Percentiles rank a stretch among this genome's conserved stretches.
Evolutionary conservation across 1,140 invertebrate species (phyloP).

Genomic region (Eupristina koningsbergeri): DNA sequence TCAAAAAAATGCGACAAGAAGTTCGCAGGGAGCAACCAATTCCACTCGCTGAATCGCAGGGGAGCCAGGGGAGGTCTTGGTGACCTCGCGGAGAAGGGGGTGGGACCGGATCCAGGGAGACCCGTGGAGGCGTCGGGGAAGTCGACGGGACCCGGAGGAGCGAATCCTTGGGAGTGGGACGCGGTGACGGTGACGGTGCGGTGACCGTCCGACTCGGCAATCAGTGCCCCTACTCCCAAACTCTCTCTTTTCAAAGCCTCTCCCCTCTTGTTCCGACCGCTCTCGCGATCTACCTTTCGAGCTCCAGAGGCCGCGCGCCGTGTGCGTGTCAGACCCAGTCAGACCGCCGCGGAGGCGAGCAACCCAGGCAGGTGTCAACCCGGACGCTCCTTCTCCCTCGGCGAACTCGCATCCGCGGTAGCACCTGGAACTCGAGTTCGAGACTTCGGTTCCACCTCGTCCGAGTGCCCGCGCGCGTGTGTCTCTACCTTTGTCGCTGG

Average conservation of each 20-base stretch:
- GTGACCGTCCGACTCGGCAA: not conserved
- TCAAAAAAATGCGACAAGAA: no score
- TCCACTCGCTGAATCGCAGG: no score
- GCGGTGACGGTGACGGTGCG: not conserved
- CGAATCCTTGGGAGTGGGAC: not conserved
- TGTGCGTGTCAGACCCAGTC: slow-evolving; percentile 21
- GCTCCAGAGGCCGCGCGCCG: slow-evolving; percentile 1
- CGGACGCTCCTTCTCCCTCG: not conserved
- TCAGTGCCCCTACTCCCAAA: not conserved
- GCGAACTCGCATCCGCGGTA: not conserved
- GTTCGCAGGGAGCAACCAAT: no score
- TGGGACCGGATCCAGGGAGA: no score
- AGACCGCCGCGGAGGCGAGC: slow-evolving; percentile 16
- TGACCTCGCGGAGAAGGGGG: not conserved
- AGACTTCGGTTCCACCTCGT: not conserved
- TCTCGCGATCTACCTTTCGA: slow-evolving; percentile 7
- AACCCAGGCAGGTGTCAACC: slow-evolving; percentile 1
- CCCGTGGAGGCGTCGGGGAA: no score
- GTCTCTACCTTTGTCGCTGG: no score
- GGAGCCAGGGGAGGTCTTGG: no score
- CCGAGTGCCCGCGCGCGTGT: not conserved
- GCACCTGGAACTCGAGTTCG: no score
- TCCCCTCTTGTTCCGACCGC: not conserved
- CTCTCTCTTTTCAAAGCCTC: slow-evolving; percentile 4
- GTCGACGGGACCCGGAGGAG: not conserved